phyloP scores from a whole-genome alignment of 2,888 invertebrate genomes.

The Camponotus fellah region DNA sequence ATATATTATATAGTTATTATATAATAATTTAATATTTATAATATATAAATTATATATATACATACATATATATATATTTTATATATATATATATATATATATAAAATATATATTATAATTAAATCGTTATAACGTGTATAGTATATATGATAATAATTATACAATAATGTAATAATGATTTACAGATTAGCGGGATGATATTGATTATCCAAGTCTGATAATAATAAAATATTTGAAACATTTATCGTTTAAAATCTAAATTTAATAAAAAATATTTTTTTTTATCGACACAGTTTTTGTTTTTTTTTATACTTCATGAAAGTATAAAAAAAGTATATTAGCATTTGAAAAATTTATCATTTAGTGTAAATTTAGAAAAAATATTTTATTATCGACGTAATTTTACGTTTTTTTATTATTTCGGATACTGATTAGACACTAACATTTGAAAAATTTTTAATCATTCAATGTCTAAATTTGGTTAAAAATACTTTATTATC shows the following conservation, averaged over 20 bases:
- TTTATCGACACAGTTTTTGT: not conserved
- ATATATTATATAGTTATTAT: no score
- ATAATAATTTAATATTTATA: no score
- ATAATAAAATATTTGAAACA: not conserved
- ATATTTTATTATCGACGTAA: not conserved
- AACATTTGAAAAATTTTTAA: not conserved
- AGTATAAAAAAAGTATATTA: not conserved
- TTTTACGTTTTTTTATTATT: not conserved
- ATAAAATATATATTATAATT: not conserved
- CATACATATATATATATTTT: no score
- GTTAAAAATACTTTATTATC: not conserved
- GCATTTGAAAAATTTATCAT: not conserved
- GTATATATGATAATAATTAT: not conserved
- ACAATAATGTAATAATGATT: slow-evolving; percentile 8
- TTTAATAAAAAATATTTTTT: not conserved
- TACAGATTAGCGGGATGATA: slow-evolving; percentile 16
- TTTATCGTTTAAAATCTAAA: not conserved
- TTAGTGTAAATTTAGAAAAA: not conserved
- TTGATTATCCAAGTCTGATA: not conserved
- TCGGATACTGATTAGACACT: not conserved
- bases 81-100: no score
- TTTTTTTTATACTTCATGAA: not conserved
- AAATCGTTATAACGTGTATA: not conserved
- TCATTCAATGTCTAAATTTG: not conserved
- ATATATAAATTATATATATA: no score